phyloP scores from a whole-genome alignment of 1,140 invertebrate genomes.

The Heliothis subflexa region DNA sequence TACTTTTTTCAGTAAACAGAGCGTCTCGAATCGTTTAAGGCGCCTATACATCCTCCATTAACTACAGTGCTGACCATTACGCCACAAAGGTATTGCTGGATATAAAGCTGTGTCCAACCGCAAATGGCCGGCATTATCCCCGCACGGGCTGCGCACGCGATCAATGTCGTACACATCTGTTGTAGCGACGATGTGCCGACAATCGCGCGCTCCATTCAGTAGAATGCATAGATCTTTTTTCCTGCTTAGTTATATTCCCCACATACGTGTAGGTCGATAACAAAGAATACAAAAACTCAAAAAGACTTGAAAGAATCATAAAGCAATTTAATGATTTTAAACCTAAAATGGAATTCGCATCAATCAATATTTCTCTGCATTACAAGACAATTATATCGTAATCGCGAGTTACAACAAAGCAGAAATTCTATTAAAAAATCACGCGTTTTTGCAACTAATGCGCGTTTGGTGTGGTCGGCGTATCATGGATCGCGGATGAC shows the following conservation, averaged over 20 bases:
- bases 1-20: constrained; percentile 49
- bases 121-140: constrained; percentile 66
- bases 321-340: background rate
- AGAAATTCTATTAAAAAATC: constrained; percentile 20
- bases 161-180: constrained; percentile 39
- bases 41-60: constrained; percentile 35
- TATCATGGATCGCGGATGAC: constrained; percentile 37
- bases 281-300: background rate
- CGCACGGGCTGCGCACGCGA: constrained; percentile 66
- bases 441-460: constrained; percentile 44
- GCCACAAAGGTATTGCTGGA: constrained; percentile 49
- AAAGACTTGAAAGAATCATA: background rate
- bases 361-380: constrained; percentile 8
- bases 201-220: constrained; percentile 21
- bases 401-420: constrained; percentile 18
- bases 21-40: constrained; percentile 53
- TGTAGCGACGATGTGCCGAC: constrained; percentile 25
- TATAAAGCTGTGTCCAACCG: constrained; percentile 60
- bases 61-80: constrained; percentile 48
- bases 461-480: constrained; percentile 41
- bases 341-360: constrained; percentile 12
- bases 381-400: constrained; percentile 26
- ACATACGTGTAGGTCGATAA: no score
- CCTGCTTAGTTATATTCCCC: no score
- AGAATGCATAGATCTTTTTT: background rate